Base-by-base conservation (phyloP, 2,888 invertebrate species). In the Leptogaster cylindrica region DNA sequence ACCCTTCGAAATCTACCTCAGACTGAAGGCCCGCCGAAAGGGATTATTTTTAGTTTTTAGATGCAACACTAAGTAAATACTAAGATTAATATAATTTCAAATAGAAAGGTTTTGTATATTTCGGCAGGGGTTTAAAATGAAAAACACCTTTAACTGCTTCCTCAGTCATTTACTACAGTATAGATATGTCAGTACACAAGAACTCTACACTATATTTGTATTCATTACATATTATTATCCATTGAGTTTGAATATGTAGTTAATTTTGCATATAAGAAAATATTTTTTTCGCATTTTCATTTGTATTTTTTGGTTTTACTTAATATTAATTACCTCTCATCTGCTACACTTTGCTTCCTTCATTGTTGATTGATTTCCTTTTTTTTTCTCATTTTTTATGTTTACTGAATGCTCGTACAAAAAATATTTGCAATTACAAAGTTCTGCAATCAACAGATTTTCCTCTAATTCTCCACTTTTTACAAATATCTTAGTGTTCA, bases 161-260 rank as follows among this genome's bases (percentile, higher is more conserved):
- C 23, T 68, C 68, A 68, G 68, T 68, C 68, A 55, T 69, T 69
- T 67, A 69, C 69, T 69, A 69, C 69, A 69, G 69, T 69, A 69
- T 69, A 69, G 69, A 69, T 69, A 69, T 69, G 69, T 69, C 67
- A 69, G 69, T 69, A 69, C 69, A 69, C 69, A 69, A 69, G 69
- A 69, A 67, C 64, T 69, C 69, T 69, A 69, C 66, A 67, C 69
- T 69, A 69, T 67, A 58, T 69, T 64, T 63, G 64, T 66, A 58
- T 69, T 69, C 64, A 58, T 64, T 64, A 46, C 36, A 65, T 68
- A 65, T 58, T 65, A 41, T 67, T 69, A 55, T 66, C 64, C 55
- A 65, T 65, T 67, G 48, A 67, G 55, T 55, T 64, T 52, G 18
- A 64, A 64, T 48, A 65, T 65, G 64, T 65, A 46, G 64, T 63